These are phyloP conservation scores for Malurus melanocephalus DNA, from an alignment of 2,113 vertebrate species.

Conservation along the genomic window DNA sequence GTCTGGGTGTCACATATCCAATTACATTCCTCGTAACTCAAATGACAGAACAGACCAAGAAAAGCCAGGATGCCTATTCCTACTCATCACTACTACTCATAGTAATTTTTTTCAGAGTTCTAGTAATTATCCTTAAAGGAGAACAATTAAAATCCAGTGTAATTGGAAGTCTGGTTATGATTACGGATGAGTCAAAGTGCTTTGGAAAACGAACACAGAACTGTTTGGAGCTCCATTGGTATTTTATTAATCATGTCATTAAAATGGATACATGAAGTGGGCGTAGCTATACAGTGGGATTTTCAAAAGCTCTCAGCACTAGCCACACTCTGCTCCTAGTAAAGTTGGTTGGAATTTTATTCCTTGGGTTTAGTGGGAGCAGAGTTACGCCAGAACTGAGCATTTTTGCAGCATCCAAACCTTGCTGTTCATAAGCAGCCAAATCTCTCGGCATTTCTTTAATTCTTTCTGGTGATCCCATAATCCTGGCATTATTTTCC, in stretches of 20 bases:
- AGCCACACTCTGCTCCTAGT: neutral
- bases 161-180: slow-evolving; percentile 57
- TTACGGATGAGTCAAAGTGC: slow-evolving; percentile 47
- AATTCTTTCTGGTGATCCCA: slow-evolving; percentile 9
- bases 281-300: slow-evolving; percentile 30
- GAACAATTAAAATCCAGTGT: slow-evolving; percentile 34
- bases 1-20: slow-evolving; percentile 52
- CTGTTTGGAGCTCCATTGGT: slow-evolving; percentile 47
- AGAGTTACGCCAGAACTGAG: neutral
- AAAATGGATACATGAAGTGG: slow-evolving; percentile 25
- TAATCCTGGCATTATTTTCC: neutral
- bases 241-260: slow-evolving; percentile 57
- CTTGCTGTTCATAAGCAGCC: neutral
- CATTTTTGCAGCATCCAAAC: slow-evolving; percentile 1
- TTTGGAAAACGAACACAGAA: slow-evolving; percentile 57
- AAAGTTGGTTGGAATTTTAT: neutral
- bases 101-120: slow-evolving; percentile 37
- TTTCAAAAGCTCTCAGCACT: slow-evolving; percentile 47
- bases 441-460: neutral
- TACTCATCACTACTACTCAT: slow-evolving; percentile 37
- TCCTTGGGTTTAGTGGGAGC: neutral
- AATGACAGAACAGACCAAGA: slow-evolving; percentile 40
- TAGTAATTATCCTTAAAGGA: slow-evolving; percentile 49
- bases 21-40: slow-evolving; percentile 59
- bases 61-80: slow-evolving; percentile 11